Evolutionary conservation across 2,113 vertebrate genomes (phyloP).

Genomic region (Calcarius ornatus): DNA sequence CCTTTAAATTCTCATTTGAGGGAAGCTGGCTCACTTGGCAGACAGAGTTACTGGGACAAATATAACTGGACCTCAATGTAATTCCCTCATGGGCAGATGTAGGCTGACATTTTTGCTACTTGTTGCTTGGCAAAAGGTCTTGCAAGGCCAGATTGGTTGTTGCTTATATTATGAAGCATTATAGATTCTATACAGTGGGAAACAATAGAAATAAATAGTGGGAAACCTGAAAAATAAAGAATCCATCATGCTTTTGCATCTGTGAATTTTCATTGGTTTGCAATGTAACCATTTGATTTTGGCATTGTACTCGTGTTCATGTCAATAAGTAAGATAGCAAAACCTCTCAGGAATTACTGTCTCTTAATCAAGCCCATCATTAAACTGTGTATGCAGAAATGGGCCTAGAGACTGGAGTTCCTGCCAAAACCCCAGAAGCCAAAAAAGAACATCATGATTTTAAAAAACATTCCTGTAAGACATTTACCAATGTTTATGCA

Average conservation of each 20-base stretch:
- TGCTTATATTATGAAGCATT: background rate
- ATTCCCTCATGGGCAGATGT: background rate
- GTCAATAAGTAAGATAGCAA: conserved; percentile 41
- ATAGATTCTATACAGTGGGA: background rate
- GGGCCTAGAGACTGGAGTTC: background rate
- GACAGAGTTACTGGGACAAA: conserved; percentile 23
- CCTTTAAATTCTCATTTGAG: conserved; percentile 21
- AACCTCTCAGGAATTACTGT: conserved; percentile 37
- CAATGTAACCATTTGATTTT: conserved; percentile 24
- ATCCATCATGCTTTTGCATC: background rate
- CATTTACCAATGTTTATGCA: conserved; percentile 54
- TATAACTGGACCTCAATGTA: conserved; percentile 33
- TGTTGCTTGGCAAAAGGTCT: background rate
- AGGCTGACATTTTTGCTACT: background rate
- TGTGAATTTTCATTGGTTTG: conserved; percentile 29
- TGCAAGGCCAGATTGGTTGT: background rate
- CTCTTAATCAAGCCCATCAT: conserved; percentile 67
- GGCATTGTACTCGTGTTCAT: background rate
- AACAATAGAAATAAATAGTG: background rate
- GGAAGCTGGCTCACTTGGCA: conserved; percentile 8
- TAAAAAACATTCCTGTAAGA: conserved; percentile 26
- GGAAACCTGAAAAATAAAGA: background rate
- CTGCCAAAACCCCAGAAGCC: conserved; percentile 64
- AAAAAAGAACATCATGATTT: conserved; percentile 49
- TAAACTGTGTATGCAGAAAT: conserved; percentile 45